Base-by-base conservation (phyloP, 2,797 vertebrate species). In the Brotula barbata region DNA sequence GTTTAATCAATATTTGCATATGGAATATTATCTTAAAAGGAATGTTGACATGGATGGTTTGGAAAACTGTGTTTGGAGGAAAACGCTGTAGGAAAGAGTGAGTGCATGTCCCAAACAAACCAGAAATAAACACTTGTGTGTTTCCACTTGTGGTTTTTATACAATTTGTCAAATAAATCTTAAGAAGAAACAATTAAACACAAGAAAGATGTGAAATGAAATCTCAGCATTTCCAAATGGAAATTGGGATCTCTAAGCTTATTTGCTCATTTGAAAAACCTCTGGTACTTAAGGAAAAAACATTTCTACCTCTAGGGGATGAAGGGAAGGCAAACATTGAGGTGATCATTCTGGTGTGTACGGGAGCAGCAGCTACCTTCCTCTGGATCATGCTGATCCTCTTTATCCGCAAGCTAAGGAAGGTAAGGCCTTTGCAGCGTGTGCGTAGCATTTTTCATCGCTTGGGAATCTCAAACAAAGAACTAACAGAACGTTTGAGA, bases 321-420 rank as follows among this genome's bases (percentile, higher is more conserved):
- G 95, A 95, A 47, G 92, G 91, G 54, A 95, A 93, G 75, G 86
- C 94, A 60, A 95, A 94, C 58, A 82, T 96, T 15, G 95, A 97
- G 85, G 93, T 98, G 22, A 95, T 97, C 75, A 95, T 97, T 55
- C 80, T 97, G 85, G 94, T 96, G 68, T 95, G 91, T 67, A 97
- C 95, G 0, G 95, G 94, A 28, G 91, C 93, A 20, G 95, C 92
- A 1, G 95, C 95, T 19, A 96, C 94, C 0, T 94, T 97, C 83
- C 95, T 98, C 81, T 98, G 96, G 95, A 91, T 98, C 34, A 95
- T 97, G 75, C 92, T 98, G 19, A 96, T 95, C 47, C 89, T 98
- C 7, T 95, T 97, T 80, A 97, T 97, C 42, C 92, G 95, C 57
- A 98, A 96, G 64, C 87, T 98, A 6, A 90, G 94, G 75, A 98